Evolutionary conservation across 2,113 vertebrate species (phyloP), one percentile per base, ranked within the genome.

Genomic region (Silurus meridionalis): DNA sequence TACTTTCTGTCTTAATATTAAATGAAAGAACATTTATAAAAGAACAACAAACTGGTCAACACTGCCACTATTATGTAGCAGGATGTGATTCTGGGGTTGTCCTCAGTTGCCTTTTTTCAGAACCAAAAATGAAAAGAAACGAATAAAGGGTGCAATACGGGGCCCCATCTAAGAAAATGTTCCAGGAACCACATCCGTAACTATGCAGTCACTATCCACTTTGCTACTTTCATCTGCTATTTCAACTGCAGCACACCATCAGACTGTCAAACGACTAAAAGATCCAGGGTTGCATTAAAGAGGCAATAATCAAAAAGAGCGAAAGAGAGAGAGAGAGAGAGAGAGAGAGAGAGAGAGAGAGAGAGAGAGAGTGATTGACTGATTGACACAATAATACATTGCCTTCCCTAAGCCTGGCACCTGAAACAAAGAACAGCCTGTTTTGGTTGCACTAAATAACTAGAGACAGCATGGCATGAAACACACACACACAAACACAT

Each of bases 401-500:
- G 28, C 66, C 77, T 53, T 63, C 55, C 46, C 8, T 61, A 71
- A 60, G n/a, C 57, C 77, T 81, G 77, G 67, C 85, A 89, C 60
- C 37, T 69, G 8, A 81, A 81, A 89, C 85, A 89, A 86, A 86
- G 88, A 81, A 37, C 15, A 10, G 9, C 66, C 84, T 89, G 85
- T 89, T 74, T 69, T 37, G 37, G 10, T 79, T 10, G 77, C 64
- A 83, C 82, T 50, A 71, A 86, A 37, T 71, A 74, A 66, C 28
- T 58, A 28, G 77, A 50, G 69, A 48, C 82, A 67, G 25, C 28
- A 66, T 53, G 48, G 72, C 81, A 87, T 72, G 75, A 21, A 5
- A 86, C 46, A 87, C 60, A 50, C 64, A 85, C 14, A 82, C 66
- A 87, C n/a, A 78, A 63, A 86, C 8, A 69, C 19, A 82, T 46